A percentile compares a stretch with the other conserved stretches of the same genome.
These are phyloP conservation scores for Trichosurus vulpecula DNA, from an alignment of 2,797 vertebrate species.

Conservation along the genomic window DNA sequence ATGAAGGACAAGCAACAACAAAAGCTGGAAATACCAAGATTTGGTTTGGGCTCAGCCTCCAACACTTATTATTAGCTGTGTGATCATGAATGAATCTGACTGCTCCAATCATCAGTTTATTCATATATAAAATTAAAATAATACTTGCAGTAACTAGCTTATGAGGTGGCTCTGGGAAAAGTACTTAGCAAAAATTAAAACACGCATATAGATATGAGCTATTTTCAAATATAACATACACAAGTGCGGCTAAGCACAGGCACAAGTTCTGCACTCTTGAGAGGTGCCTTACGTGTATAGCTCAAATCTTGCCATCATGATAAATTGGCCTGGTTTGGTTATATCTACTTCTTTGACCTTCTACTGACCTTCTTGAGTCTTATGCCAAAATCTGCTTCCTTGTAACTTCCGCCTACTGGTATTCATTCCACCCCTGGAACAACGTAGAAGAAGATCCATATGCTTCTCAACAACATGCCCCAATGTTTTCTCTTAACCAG, in stretches of 20 bases:
- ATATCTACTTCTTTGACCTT: not conserved
- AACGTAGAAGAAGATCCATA: not conserved
- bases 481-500: not conserved
- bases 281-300: not conserved
- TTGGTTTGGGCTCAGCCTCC: not conserved
- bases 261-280: not conserved
- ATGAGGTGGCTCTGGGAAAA: not conserved
- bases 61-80: not conserved
- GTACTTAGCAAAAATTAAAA: not conserved
- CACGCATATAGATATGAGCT: not conserved
- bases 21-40: not conserved
- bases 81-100: not conserved
- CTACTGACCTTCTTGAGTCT: not conserved
- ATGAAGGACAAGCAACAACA: too few relatives aligned
- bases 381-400: not conserved
- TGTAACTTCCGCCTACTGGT: not conserved
- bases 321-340: not conserved
- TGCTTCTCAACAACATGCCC: not conserved
- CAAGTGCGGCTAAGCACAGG: not conserved
- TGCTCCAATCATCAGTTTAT: not conserved
- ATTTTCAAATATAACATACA: not conserved
- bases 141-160: not conserved
- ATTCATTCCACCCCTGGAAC: not conserved
- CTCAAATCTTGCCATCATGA: not conserved
- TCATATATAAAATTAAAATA: not conserved